Base-by-base conservation (phyloP, 2,113 vertebrate genomes). In the Python bivittatus region DNA sequence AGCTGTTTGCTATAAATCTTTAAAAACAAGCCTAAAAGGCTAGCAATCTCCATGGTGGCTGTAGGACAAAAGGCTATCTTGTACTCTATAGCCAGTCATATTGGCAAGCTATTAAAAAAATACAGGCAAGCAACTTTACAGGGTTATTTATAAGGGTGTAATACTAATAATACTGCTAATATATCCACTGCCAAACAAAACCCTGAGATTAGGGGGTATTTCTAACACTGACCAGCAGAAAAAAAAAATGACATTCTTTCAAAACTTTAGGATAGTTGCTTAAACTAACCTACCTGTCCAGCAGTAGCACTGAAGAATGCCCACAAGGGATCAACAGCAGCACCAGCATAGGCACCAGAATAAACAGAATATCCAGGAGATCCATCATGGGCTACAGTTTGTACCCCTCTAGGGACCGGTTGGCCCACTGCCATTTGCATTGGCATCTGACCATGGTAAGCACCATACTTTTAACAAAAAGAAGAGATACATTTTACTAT, bases 281-380 rank as follows among this genome's bases (percentile, higher is more conserved):
- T n/a, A 13, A 86, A 89, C 33, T 58, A 90, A 29, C 93, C 93
- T 86, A 99, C 98, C 98, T 98, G 98, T 57, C 98, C 98, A 53
- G 98, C 98, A 57, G 98, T 96, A 87, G 98, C 97, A 29, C 97
- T 98, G 92, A 98, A 99, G 94, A 98, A 99, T 11, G 96, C 95
- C 98, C 98, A 98, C 98, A 98, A 97, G 0, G 98, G 97, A 79
- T 98, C 98, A 44, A 96, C 97, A 15, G 96, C 94, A 12, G 91
- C 89, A 57, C 89, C 96, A 2, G 96, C 96, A 9, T 97, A 98
- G 38, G 93, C 86, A 11, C 96, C 96, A 27, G 97, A 92, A 88
- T 95, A 98, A 0, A 93, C 95, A 84, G 97, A 97, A 60, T 98
- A 98, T 0, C 94, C 92, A 3, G 94, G 64, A 86, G 84, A 94